Conservation (phyloP, 2,797 vertebrate species). For the Chromis chromis region DNA sequence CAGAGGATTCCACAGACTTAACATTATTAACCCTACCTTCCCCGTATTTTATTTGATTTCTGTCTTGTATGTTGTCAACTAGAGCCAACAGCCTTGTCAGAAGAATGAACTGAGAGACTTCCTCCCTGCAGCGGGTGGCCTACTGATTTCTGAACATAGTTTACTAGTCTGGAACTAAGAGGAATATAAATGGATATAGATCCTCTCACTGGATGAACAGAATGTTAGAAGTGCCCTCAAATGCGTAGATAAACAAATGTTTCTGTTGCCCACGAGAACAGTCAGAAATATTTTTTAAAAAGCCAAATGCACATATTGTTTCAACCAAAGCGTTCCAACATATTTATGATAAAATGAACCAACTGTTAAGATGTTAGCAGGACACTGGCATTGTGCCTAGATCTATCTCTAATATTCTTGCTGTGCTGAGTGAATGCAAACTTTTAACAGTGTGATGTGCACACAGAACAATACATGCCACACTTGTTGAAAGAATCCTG, state of each 20-base stretch:
- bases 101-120: slow-evolving; percentile 74
- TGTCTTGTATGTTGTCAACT: slow-evolving; percentile 73
- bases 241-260: slow-evolving; percentile 69
- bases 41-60: slow-evolving; percentile 69
- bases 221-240: slow-evolving; percentile 81
- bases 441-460: slow-evolving; percentile 47
- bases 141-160: slow-evolving; percentile 68
- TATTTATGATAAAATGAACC: slow-evolving; percentile 72
- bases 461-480: slow-evolving; percentile 41
- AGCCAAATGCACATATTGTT: slow-evolving; percentile 84
- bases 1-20: slow-evolving; percentile 68
- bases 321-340: slow-evolving; percentile 83
- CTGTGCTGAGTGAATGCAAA: slow-evolving; percentile 59
- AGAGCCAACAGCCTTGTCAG: slow-evolving; percentile 77
- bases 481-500: slow-evolving; percentile 41
- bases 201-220: slow-evolving; percentile 77
- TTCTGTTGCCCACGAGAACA: slow-evolving; percentile 67
- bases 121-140: slow-evolving; percentile 66
- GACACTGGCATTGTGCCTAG: slow-evolving; percentile 47
- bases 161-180: slow-evolving; percentile 70
- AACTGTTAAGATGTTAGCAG: slow-evolving; percentile 48
- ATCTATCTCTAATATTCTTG: slow-evolving; percentile 46
- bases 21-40: slow-evolving; percentile 66
- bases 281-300: slow-evolving; percentile 55
- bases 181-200: slow-evolving; percentile 59